Evolutionary conservation across 2,113 vertebrate genomes (phyloP).

Genomic region (Mohoua ochrocephala): DNA sequence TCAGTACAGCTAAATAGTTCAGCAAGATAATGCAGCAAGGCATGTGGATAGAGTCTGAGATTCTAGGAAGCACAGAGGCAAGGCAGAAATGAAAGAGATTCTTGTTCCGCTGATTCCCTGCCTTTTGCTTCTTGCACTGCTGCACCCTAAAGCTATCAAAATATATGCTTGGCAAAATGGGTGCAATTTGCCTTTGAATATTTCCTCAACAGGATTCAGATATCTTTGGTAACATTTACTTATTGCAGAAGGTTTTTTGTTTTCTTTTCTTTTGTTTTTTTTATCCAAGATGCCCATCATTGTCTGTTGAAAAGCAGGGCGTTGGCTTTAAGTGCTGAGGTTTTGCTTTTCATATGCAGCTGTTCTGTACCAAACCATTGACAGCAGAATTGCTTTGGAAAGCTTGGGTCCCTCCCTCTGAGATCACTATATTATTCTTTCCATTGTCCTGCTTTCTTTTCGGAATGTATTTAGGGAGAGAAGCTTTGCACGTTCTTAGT

Average conservation of each 20-base stretch:
- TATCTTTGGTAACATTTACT: background rate
- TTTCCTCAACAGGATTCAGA: background rate
- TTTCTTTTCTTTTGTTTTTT: background rate
- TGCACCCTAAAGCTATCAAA: background rate
- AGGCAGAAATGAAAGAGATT: background rate
- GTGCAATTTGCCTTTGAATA: background rate
- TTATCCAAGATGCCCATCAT: slow-evolving; percentile 27
- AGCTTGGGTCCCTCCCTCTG: slow-evolving; percentile 57
- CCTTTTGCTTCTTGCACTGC: background rate
- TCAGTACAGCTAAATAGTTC: slow-evolving; percentile 29
- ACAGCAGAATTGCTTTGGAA: slow-evolving; percentile 55
- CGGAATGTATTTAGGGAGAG: background rate
- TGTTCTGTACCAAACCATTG: slow-evolving; percentile 52
- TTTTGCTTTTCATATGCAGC: slow-evolving; percentile 59
- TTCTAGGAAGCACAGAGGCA: background rate
- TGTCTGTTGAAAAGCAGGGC: slow-evolving; percentile 50
- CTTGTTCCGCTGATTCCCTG: background rate
- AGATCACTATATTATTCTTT: slow-evolving; percentile 63
- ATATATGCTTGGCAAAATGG: background rate
- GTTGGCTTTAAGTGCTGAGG: slow-evolving; percentile 57
- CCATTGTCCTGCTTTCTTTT: slow-evolving; percentile 50
- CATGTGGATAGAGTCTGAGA: background rate
- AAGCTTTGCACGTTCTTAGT: background rate
- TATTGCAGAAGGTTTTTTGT: slow-evolving; percentile 4
- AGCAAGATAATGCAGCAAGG: slow-evolving; percentile 9